These are phyloP conservation scores for Conistra vaccinii DNA, from an alignment of 2,888 invertebrate genomes.

Conservation along the genomic window DNA sequence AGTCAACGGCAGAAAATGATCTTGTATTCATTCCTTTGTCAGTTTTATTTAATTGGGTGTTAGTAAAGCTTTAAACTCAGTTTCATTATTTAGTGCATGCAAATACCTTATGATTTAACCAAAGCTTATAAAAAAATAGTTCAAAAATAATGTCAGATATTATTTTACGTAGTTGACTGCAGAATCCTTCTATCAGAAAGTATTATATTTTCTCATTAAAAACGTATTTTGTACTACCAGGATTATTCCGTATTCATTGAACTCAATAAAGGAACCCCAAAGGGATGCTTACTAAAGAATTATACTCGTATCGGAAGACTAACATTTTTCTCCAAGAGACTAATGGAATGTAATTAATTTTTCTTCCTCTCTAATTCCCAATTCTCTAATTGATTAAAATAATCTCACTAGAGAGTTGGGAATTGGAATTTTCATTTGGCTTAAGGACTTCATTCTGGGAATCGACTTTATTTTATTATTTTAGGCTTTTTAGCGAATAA, in stretches of 20 bases:
- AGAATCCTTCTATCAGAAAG: too few relatives aligned
- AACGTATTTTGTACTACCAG: background rate
- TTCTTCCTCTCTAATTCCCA: slow-evolving; percentile 40
- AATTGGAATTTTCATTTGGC: slow-evolving; percentile 48
- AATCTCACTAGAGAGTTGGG: slow-evolving; percentile 51
- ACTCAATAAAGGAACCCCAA: slow-evolving; percentile 12
- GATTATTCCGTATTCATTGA: background rate
- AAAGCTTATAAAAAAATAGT: background rate
- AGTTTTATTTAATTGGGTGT: background rate
- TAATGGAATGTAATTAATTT: slow-evolving; percentile 58
- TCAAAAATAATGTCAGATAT: background rate
- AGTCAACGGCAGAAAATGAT: too few relatives aligned
- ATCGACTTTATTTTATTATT: slow-evolving; percentile 17
- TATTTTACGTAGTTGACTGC: too few relatives aligned
- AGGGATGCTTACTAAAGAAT: slow-evolving; percentile 15
- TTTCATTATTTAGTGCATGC: background rate
- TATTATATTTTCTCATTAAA: too few relatives aligned
- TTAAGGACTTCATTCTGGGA: slow-evolving; percentile 19
- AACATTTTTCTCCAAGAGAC: slow-evolving; percentile 35
- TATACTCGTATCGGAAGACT: slow-evolving; percentile 15
- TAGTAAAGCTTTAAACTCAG: background rate
- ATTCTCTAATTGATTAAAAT: slow-evolving; percentile 57
- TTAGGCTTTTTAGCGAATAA: background rate
- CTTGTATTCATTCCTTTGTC: background rate
- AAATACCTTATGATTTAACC: too few relatives aligned